Evolutionary conservation across 1,140 invertebrate species (phyloP).

Genomic region (Chironomus striatipennis): DNA sequence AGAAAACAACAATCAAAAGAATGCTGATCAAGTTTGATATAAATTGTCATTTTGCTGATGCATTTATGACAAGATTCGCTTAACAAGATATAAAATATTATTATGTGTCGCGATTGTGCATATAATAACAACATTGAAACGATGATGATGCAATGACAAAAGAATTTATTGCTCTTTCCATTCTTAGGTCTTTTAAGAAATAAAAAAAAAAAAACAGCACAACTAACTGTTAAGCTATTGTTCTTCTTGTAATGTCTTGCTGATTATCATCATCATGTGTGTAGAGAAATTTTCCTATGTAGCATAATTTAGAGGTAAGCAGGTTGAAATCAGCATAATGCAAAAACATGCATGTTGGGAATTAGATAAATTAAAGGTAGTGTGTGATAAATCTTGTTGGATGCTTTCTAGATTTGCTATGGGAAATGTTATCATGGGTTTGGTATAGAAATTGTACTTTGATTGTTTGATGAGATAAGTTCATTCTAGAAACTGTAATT

Average conservation of each 20-base stretch:
- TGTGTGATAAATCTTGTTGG: no score
- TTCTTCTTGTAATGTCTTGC: slow-evolving; percentile 2
- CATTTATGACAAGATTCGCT: neutral
- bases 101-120: no score
- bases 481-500: no score
- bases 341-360: neutral
- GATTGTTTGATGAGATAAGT: no score
- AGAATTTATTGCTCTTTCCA: neutral
- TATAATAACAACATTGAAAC: neutral
- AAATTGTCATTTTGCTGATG: neutral
- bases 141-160: slow-evolving; percentile 7
- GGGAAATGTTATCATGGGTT: neutral
- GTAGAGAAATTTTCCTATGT: neutral
- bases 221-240: neutral
- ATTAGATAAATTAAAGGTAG: no score
- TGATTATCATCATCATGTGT: neutral
- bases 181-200: neutral
- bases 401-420: no score
- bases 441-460: neutral
- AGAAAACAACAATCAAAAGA: no score
- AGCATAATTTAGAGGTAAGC: neutral
- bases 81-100: no score
- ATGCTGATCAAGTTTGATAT: neutral
- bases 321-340: slow-evolving; percentile 1
- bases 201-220: no score